Evolutionary conservation across 2,888 invertebrate genomes (phyloP).

Genomic region (Amphimallon solstitiale): DNA sequence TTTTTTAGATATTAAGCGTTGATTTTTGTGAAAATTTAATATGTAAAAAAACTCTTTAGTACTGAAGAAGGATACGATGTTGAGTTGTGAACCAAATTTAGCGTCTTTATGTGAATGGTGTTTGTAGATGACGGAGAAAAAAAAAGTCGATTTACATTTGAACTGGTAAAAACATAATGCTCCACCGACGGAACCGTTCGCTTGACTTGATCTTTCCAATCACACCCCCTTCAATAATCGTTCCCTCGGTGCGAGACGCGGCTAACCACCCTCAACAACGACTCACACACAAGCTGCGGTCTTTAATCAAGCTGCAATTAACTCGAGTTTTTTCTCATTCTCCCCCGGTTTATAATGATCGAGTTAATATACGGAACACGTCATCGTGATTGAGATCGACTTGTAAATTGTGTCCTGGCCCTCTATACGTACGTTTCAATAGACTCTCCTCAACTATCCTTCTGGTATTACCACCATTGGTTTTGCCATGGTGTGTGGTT

Average conservation of each 20-base stretch:
- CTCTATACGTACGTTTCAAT: constrained; percentile 43
- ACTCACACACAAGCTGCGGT: constrained; percentile 53
- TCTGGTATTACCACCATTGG: constrained; percentile 16
- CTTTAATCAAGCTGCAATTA: constrained; percentile 65
- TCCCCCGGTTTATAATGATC: constrained; percentile 52
- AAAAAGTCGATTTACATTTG: not conserved
- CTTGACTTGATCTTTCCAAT: constrained; percentile 30
- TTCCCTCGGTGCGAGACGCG: constrained; percentile 44
- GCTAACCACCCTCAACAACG: constrained; percentile 48
- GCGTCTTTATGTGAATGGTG: not conserved
- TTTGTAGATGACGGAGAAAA: not conserved
- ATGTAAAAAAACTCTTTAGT: too few relatives aligned
- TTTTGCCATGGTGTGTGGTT: constrained; percentile 1
- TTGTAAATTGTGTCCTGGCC: constrained; percentile 43
- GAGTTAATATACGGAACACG: constrained; percentile 58
- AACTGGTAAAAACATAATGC: constrained; percentile 2
- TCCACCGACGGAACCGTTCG: not conserved
- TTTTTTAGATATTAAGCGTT: too few relatives aligned
- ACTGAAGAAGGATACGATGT: too few relatives aligned
- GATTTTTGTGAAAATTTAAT: too few relatives aligned
- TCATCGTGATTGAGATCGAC: constrained; percentile 51
- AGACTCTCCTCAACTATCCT: constrained; percentile 18
- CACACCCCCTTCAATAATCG: constrained; percentile 48
- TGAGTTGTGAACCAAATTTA: not conserved
- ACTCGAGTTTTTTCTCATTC: constrained; percentile 55